Base-by-base conservation (phyloP, 2,113 vertebrate species). In the Coregonus clupeaformis region DNA sequence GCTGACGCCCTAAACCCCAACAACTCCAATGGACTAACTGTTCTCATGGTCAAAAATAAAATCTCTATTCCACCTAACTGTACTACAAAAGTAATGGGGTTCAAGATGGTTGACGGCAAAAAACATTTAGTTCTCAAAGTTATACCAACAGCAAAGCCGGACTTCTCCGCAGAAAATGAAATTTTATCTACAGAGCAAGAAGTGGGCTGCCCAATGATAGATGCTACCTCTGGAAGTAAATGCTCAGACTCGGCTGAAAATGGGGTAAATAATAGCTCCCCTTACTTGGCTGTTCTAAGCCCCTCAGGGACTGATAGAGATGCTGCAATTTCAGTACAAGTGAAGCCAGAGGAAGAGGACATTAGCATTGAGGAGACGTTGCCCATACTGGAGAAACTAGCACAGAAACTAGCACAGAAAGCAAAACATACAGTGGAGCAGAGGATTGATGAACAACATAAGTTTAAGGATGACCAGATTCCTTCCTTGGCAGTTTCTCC, bases 101-200 rank as follows among this genome's bases (percentile, higher is more conserved):
- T 98, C 88, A 98, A 97, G 89, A 91, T 98, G 90, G 94, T 98
- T 12, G 96, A 98, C 87, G 97, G 98, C 70, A 99, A 96, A 84
- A 97, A 98, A 79, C 96, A 98, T 89, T 92, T 99, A 84, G 96
- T 98, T 85, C 96, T 99, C 82, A 99, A 98, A 89, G 91, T 99
- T 45, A 89, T 98, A 80, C 97, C 96, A 80, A 81, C 94, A 64
- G 87, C 6, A 87, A 97, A 95, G 73, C 85, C 92, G 89, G 82
- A 94, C 80, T 47, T 66, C 74, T 78, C 78, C 77, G 63, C 83
- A 49, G 84, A 92, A 77, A 86, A 82, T 80, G 89, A 89, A 75
- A 42, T 42, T 42, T 78, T 85, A 64, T 79, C 79, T 2, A 52
- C 60, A 63, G 66, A 72, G 22, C 77, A 86, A 60, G 77, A 82